Percentiles rank a stretch among this genome's conserved stretches.
Conservation (phyloP, 92 coral and sea anemone genomes). For the Muricea muricata region DNA sequence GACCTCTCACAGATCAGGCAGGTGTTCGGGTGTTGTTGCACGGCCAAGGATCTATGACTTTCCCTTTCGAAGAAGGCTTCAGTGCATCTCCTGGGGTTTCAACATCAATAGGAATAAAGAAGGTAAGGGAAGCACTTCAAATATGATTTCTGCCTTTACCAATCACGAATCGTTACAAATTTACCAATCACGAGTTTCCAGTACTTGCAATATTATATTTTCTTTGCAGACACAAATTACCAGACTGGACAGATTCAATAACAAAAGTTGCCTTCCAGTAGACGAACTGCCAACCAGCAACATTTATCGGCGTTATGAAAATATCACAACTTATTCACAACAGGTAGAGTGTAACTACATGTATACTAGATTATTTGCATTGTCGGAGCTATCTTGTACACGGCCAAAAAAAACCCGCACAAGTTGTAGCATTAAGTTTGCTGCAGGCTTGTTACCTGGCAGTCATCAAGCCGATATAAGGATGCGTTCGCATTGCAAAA, state of each 20-base stretch:
- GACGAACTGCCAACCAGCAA: neutral
- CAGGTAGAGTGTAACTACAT: too few relatives aligned
- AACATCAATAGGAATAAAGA: slow-evolving; percentile 80
- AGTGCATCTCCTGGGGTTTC: slow-evolving; percentile 90
- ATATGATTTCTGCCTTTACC: too few relatives aligned
- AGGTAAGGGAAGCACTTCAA: slow-evolving; percentile 54
- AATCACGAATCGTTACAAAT: too few relatives aligned
- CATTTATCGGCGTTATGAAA: neutral
- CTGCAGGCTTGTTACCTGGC: too few relatives aligned
- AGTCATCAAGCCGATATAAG: too few relatives aligned
- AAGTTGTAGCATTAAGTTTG: too few relatives aligned
- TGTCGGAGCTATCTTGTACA: too few relatives aligned
- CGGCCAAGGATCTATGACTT: slow-evolving; percentile 79
- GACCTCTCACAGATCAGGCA: slow-evolving; percentile 69
- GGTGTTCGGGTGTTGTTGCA: slow-evolving; percentile 78
- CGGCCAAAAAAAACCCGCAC: too few relatives aligned
- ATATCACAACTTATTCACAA: slow-evolving; percentile 57
- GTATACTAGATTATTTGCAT: too few relatives aligned
- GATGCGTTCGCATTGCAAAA: too few relatives aligned
- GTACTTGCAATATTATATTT: neutral
- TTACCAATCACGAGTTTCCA: too few relatives aligned
- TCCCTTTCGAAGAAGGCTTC: slow-evolving; percentile 88
- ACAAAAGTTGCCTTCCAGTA: slow-evolving; percentile 70
- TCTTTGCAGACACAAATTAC: slow-evolving; percentile 45
- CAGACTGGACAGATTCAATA: slow-evolving; percentile 73